Conservation (phyloP, 1,140 invertebrate genomes). For the Andricus grossulariae region DNA sequence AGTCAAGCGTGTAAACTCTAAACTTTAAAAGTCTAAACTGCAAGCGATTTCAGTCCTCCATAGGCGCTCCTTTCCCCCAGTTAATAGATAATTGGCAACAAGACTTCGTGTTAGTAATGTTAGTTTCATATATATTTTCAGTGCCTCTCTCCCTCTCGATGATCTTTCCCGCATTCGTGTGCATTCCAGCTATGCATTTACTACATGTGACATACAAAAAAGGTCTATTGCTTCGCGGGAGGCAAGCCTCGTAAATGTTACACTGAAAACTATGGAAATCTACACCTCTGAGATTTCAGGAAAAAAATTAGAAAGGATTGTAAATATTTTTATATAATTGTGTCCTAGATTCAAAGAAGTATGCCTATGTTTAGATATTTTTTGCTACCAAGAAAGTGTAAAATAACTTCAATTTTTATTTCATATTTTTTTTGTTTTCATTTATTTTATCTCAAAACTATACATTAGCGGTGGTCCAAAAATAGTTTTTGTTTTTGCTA, state of each 20-base stretch:
- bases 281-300: neutral
- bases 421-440: no score
- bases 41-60: neutral
- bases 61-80: slow-evolving; percentile 11
- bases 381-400: no score
- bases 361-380: no score
- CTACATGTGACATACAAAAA: slow-evolving; percentile 4
- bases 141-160: slow-evolving; percentile 4
- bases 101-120: neutral
- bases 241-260: slow-evolving; percentile 14
- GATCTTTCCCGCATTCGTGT: slow-evolving; percentile 13
- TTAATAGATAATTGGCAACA: slow-evolving; percentile 19
- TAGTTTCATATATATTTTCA: neutral
- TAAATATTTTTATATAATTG: neutral
- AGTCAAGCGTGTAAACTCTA: slow-evolving; percentile 11
- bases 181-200: neutral
- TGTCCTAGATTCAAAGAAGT: no score
- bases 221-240: slow-evolving; percentile 3
- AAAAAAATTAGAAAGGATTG: slow-evolving; percentile 1
- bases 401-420: no score
- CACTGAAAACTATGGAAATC: neutral
- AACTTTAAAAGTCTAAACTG: slow-evolving; percentile 3
- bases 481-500: no score
- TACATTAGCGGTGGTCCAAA: no score
- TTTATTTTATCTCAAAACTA: no score